These are phyloP conservation scores for Acleris holmiana DNA, from an alignment of 2,888 invertebrate genomes.

Conservation along the genomic window DNA sequence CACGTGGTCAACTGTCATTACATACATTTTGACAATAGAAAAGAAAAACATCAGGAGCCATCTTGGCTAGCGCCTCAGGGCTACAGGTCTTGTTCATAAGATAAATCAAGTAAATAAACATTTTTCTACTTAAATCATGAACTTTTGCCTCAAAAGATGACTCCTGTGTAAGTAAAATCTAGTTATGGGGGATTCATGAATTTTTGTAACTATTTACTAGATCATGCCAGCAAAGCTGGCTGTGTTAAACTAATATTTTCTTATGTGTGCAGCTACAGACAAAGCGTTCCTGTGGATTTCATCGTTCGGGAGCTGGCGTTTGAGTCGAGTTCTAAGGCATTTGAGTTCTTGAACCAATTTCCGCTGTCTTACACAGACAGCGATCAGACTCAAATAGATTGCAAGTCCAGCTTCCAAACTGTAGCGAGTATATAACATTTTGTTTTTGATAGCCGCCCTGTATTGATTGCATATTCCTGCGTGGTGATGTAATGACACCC, in stretches of 20 bases:
- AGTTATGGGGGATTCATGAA: background rate
- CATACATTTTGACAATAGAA: no score
- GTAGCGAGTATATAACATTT: constrained; percentile 84
- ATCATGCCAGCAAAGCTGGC: constrained; percentile 64
- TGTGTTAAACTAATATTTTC: constrained; percentile 69
- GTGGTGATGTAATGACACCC: constrained; percentile 69
- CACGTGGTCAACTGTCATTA: no score
- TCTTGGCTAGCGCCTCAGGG: no score
- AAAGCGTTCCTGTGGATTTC: constrained; percentile 94
- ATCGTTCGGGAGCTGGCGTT: constrained; percentile 95
- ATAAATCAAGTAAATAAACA: no score
- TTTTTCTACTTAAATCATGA: background rate
- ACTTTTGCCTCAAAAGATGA: background rate
- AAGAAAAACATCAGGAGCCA: no score
- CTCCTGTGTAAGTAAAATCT: constrained; percentile 2
- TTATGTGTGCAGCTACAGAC: constrained; percentile 95
- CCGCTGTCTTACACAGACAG: constrained; percentile 89
- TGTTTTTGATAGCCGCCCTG: constrained; percentile 69
- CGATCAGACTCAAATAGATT: constrained; percentile 92
- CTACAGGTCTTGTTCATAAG: no score
- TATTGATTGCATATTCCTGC: constrained; percentile 68
- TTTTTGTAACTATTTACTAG: constrained; percentile 17
- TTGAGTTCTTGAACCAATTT: constrained; percentile 94
- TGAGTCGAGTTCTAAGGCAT: constrained; percentile 91
- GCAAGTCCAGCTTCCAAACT: constrained; percentile 90